Percentiles rank a stretch among this genome's conserved stretches.
These are phyloP conservation scores for Rana temporaria DNA, from an alignment of 2,113 vertebrate genomes.

Conservation along the genomic window DNA sequence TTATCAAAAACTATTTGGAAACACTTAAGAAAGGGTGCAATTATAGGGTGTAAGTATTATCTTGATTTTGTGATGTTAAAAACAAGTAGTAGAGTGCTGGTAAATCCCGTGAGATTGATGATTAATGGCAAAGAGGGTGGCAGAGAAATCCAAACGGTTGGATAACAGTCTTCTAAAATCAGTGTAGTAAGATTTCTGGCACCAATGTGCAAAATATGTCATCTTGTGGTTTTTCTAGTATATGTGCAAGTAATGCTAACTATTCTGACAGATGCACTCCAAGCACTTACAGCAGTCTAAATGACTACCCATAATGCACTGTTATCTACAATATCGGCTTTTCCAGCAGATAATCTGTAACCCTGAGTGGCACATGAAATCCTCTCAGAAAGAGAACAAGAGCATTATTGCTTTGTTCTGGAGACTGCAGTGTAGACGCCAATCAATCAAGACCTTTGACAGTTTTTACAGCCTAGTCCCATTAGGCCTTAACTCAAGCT, in stretches of 20 bases:
- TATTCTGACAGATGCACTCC: slow-evolving; percentile 51
- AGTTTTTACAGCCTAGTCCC: slow-evolving; percentile 72
- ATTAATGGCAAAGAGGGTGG: not conserved
- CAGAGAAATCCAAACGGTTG: not conserved
- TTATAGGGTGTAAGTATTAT: not conserved
- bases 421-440: slow-evolving; percentile 65
- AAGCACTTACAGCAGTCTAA: slow-evolving; percentile 72
- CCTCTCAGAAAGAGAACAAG: slow-evolving; percentile 68
- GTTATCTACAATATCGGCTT: slow-evolving; percentile 71
- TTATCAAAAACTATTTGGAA: too few relatives aligned
- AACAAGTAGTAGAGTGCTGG: not conserved
- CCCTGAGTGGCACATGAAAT: slow-evolving; percentile 75
- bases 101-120: not conserved
- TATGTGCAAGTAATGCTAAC: slow-evolving; percentile 35
- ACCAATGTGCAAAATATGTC: slow-evolving; percentile 7
- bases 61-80: not conserved
- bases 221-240: slow-evolving; percentile 30
- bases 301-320: slow-evolving; percentile 74
- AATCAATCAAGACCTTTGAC: slow-evolving; percentile 74
- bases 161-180: not conserved
- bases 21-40: not conserved
- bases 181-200: not conserved
- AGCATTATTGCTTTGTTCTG: slow-evolving; percentile 72
- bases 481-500: slow-evolving; percentile 71
- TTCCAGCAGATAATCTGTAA: slow-evolving; percentile 75